Base-by-base conservation (phyloP, 2,888 invertebrate genomes). In the Cephus nigrinus region DNA sequence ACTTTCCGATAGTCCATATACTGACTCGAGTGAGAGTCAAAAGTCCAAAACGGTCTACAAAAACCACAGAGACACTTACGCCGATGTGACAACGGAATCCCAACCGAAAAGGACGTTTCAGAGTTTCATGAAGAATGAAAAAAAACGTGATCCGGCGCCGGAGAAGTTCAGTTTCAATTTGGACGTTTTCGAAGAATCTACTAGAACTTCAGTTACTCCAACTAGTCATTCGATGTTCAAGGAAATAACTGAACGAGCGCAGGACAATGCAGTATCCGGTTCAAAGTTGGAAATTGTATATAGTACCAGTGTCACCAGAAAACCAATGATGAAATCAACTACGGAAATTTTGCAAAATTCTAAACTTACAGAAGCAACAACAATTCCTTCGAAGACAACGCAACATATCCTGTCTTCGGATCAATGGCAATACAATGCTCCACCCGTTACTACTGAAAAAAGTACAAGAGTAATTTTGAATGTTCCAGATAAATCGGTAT, bases 401-500 rank as follows among this genome's bases (percentile, higher is more conserved):
- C 82, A 83, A 35, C 86, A 87, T 75, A 76, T 89, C 34, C 55
- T 91, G 31, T 83, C 86, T 0, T 86, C 86, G 0, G 86, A 88
- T 76, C 88, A 90, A 76, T 90, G 93, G 86, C 92, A 91, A 30
- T 93, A 93, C 80, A 92, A 89, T 77, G 92, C 92, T 4, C 87
- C 89, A 23, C 86, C 87, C 4, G 83, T 85, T 36, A 84, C 83
- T 12, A 82, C 82, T 0, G 32, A 81, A 9, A 71, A 12, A 33
- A 31, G 31, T n/a, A 55, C 9, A 9, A 55, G 23, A 9, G 2
- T 23, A 55, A 55, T 9, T 23, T 23, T 2, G 55, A 55, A 0
- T 5, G 55, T 9, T 23, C 12, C 30, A 12, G 31, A 30, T 30
- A 69, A 69, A 9, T 69, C 31, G 15, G 5, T 15, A 31, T 30